These are phyloP conservation scores for Oscheius sp. DNA, from an alignment of 2,888 invertebrate species.

Conservation along the genomic window DNA sequence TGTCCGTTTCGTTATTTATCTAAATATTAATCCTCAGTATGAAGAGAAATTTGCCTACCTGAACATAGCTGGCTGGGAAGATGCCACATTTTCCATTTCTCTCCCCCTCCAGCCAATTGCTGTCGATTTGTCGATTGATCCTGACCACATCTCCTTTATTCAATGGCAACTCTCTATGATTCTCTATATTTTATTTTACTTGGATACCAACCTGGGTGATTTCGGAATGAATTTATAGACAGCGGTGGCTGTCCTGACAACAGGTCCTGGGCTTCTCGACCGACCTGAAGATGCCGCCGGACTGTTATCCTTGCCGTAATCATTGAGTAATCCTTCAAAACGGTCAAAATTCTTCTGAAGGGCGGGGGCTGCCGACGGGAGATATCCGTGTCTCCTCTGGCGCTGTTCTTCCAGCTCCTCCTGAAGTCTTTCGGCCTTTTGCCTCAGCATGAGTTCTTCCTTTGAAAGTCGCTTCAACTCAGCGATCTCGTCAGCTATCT, in stretches of 20 bases:
- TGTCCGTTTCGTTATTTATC: slow-evolving; percentile 32
- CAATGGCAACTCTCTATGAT: slow-evolving; percentile 63
- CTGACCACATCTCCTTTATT: slow-evolving; percentile 68
- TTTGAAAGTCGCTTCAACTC: slow-evolving; percentile 55
- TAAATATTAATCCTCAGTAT: not conserved
- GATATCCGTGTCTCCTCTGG: slow-evolving; percentile 61
- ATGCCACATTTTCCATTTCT: slow-evolving; percentile 67
- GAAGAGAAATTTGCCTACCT: slow-evolving; percentile 43
- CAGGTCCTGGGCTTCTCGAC: slow-evolving; percentile 2
- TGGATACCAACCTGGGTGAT: slow-evolving; percentile 42
- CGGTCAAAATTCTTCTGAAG: slow-evolving; percentile 65
- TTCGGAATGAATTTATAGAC: slow-evolving; percentile 60
- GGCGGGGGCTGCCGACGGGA: slow-evolving; percentile 61
- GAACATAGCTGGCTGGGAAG: slow-evolving; percentile 67
- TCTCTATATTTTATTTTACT: no score
- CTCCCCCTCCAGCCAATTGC: slow-evolving; percentile 70
- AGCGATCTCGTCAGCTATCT: slow-evolving; percentile 47
- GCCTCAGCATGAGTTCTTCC: slow-evolving; percentile 57
- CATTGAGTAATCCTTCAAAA: slow-evolving; percentile 63
- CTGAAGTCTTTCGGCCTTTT: slow-evolving; percentile 62
- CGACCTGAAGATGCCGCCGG: slow-evolving; percentile 18
- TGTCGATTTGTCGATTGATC: slow-evolving; percentile 64
- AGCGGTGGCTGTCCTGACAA: slow-evolving; percentile 54
- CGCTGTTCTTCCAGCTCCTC: slow-evolving; percentile 62
- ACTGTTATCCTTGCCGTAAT: slow-evolving; percentile 44